These are phyloP conservation scores for Seriola dumerili DNA, from an alignment of 2,113 vertebrate genomes.

Conservation along the genomic window DNA sequence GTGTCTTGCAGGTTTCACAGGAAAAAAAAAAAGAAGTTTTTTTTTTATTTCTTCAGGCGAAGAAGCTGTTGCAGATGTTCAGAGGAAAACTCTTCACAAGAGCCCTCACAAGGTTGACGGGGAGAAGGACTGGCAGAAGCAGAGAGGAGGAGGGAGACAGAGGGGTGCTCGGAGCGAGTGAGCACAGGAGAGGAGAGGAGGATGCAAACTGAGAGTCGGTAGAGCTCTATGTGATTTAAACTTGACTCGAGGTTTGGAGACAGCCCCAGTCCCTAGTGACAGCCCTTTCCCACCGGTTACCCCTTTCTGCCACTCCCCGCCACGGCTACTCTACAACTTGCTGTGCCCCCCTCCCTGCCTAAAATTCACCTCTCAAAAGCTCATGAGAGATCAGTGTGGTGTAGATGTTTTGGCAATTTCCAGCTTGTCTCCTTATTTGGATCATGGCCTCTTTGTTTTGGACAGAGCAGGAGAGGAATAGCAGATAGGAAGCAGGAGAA, in stretches of 20 bases:
- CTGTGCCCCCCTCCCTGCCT: conserved; percentile 30
- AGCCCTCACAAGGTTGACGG: conserved; percentile 5
- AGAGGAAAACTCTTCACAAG: conserved; percentile 17
- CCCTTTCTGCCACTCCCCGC: conserved; percentile 70
- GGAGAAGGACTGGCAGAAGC: conserved; percentile 38
- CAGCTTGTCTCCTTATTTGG: conserved; percentile 91
- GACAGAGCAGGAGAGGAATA: conserved; percentile 18
- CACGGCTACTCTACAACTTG: conserved; percentile 51
- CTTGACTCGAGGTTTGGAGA: conserved; percentile 81
- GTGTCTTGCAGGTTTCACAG: conserved; percentile 8
- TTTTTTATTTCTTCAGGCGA: background rate
- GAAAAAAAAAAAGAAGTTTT: background rate
- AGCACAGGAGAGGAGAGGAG: conserved; percentile 54
- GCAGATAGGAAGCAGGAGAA: conserved; percentile 57
- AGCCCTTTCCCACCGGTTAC: conserved; percentile 74
- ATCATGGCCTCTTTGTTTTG: conserved; percentile 56
- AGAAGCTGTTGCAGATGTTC: conserved; percentile 28
- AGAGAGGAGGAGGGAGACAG: conserved; percentile 49
- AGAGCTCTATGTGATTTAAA: conserved; percentile 82
- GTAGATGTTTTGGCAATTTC: conserved; percentile 61
- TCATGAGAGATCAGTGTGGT: conserved; percentile 82
- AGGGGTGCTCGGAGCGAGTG: conserved; percentile 40
- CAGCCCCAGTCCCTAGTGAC: conserved; percentile 82
- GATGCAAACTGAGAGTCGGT: conserved; percentile 72
- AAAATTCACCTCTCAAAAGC: conserved; percentile 76